Conservation (phyloP, 2,113 vertebrate species). For the Lophura nycthemera region DNA sequence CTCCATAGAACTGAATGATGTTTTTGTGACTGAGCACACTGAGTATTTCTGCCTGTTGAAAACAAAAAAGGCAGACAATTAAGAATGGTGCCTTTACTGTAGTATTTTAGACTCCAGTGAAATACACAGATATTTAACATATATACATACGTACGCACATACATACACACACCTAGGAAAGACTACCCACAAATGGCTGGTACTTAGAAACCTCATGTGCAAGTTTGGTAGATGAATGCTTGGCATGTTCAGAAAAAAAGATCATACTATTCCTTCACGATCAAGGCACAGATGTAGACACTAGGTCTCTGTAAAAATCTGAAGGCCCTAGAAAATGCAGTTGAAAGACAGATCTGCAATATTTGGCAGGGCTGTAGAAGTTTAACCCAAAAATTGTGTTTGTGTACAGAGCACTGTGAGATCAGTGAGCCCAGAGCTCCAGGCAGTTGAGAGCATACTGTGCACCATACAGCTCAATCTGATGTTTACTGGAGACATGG, state of each 20-base stretch:
- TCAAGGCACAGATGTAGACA: constrained; percentile 10
- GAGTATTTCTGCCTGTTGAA: constrained; percentile 93
- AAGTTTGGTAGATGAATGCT: background rate
- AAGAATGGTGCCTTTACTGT: background rate
- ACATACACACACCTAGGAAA: background rate
- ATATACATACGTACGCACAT: background rate
- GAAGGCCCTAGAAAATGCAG: constrained; percentile 31
- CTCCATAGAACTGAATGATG: constrained; percentile 98
- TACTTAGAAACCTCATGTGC: background rate
- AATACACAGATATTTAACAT: background rate
- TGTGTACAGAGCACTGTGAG: constrained; percentile 19
- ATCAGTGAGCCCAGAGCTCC: background rate
- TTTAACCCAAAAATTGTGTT: constrained; percentile 34
- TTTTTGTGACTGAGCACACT: constrained; percentile 98
- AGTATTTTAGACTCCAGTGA: background rate
- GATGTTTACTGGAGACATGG: constrained; percentile 33
- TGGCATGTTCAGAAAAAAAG: background rate
- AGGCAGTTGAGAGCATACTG: constrained; percentile 2
- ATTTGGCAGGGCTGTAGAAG: background rate
- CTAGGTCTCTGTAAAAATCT: constrained; percentile 31
- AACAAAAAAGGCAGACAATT: background rate
- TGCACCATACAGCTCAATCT: background rate
- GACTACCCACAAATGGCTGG: background rate
- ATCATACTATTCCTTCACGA: background rate
- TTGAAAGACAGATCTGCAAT: background rate